phyloP scores from a whole-genome alignment of 1,140 invertebrate species.

The Cherax destructor region DNA sequence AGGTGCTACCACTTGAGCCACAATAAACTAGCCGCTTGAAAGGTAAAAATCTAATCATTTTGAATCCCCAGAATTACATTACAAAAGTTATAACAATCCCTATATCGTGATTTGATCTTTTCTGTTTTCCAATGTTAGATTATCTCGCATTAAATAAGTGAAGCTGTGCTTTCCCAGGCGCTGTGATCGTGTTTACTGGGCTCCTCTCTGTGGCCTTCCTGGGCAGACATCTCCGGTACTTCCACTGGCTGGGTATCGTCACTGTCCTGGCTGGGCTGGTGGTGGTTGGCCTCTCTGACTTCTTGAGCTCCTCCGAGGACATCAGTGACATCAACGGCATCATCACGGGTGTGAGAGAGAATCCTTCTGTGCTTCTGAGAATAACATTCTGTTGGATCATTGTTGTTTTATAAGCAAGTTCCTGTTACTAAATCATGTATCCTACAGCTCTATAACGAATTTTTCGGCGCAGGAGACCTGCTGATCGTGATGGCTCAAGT shows the following conservation, averaged over 20 bases:
- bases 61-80: not conserved
- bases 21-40: too few species aligned
- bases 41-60: not conserved
- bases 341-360: conserved; percentile 80
- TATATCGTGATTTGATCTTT: not conserved
- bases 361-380: too few species aligned
- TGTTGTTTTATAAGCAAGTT: too few species aligned
- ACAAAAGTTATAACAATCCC: not conserved
- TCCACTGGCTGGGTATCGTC: conserved; percentile 90
- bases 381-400: too few species aligned
- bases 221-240: conserved; percentile 81
- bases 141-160: too few species aligned
- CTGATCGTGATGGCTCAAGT: conserved; percentile 94
- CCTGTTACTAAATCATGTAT: too few species aligned
- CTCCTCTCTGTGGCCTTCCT: conserved; percentile 92
- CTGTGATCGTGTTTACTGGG: conserved; percentile 95
- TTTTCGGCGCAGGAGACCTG: conserved; percentile 83
- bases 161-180: conserved; percentile 77
- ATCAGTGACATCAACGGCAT: conserved; percentile 83
- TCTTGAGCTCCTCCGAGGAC: conserved; percentile 75
- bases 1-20: too few species aligned
- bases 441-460: not conserved
- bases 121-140: conserved; percentile 57
- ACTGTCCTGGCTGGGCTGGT: conserved; percentile 87
- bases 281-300: conserved; percentile 89